phyloP scores from a whole-genome alignment of 2,797 vertebrate genomes.

The Acanthurus leucopareius region DNA sequence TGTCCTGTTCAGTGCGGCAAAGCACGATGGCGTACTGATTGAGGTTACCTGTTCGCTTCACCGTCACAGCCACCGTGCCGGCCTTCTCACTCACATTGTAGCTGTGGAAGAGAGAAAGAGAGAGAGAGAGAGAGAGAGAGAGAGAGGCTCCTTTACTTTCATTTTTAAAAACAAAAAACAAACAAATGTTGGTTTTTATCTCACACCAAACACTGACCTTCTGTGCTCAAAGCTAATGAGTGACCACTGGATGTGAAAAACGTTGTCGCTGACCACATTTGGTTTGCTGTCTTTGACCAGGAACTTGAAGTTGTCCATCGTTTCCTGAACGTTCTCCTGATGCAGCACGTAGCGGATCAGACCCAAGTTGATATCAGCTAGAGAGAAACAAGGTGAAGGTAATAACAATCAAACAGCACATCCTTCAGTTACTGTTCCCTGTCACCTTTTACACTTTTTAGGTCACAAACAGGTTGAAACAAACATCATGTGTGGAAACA shows the following conservation, averaged over 20 bases:
- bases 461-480: neutral
- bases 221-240: slow-evolving; percentile 93
- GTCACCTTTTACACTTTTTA: neutral
- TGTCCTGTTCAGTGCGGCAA: slow-evolving; percentile 91
- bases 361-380: slow-evolving; percentile 95
- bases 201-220: slow-evolving; percentile 83
- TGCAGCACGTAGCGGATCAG: slow-evolving; percentile 91
- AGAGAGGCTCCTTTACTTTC: neutral
- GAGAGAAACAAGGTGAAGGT: neutral
- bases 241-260: slow-evolving; percentile 97
- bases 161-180: neutral
- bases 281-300: slow-evolving; percentile 96
- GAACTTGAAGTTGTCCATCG: slow-evolving; percentile 94
- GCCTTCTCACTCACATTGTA: slow-evolving; percentile 93
- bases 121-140: neutral
- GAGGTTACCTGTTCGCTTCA: slow-evolving; percentile 93
- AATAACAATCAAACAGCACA: neutral
- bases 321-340: slow-evolving; percentile 88
- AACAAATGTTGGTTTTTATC: neutral
- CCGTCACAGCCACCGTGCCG: slow-evolving; percentile 88
- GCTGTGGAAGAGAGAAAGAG: slow-evolving; percentile 78
- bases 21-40: slow-evolving; percentile 96
- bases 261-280: slow-evolving; percentile 90
- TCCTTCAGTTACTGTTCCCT: neutral
- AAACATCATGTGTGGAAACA: accelerated